Percentiles rank a stretch among this genome's conserved stretches.
Evolutionary conservation across 2,113 vertebrate genomes (phyloP).

Genomic region (Leptocoma aspasia): DNA sequence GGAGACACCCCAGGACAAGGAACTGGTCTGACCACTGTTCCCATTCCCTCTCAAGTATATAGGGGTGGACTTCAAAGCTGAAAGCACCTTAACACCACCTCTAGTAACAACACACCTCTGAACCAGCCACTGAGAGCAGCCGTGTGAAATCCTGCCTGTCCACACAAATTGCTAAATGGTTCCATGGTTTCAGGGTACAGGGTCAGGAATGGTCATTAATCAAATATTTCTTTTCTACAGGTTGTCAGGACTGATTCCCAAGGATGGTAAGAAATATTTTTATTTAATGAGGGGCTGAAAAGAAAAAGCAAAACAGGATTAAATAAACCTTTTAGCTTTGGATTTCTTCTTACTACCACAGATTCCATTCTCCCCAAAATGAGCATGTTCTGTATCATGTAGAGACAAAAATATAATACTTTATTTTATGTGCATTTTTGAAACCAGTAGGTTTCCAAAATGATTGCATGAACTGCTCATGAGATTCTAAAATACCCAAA

Average conservation of each 20-base stretch:
- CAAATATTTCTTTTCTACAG: conserved; percentile 14
- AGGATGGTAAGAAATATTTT: conserved; percentile 55
- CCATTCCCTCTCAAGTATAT: background rate
- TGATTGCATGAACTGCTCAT: background rate
- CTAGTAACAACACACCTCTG: background rate
- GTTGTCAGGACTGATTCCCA: conserved; percentile 33
- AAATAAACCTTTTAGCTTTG: background rate
- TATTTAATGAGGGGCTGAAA: background rate
- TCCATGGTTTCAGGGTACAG: background rate
- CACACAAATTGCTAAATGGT: background rate
- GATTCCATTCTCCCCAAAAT: background rate
- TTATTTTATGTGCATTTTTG: background rate
- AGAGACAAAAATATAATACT: background rate
- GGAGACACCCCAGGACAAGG: background rate
- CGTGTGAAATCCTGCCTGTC: background rate
- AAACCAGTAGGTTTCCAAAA: background rate
- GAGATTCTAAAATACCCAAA: background rate
- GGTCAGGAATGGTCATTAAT: background rate
- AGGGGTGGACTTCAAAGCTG: background rate
- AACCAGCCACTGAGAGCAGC: background rate
- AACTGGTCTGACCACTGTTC: background rate
- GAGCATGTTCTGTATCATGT: background rate
- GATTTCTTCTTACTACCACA: background rate
- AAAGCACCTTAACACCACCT: background rate
- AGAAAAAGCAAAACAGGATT: background rate